Percentiles rank a stretch among this genome's conserved stretches.
Evolutionary conservation across 2,113 vertebrate genomes (phyloP).

Genomic region (Leptocoma aspasia): DNA sequence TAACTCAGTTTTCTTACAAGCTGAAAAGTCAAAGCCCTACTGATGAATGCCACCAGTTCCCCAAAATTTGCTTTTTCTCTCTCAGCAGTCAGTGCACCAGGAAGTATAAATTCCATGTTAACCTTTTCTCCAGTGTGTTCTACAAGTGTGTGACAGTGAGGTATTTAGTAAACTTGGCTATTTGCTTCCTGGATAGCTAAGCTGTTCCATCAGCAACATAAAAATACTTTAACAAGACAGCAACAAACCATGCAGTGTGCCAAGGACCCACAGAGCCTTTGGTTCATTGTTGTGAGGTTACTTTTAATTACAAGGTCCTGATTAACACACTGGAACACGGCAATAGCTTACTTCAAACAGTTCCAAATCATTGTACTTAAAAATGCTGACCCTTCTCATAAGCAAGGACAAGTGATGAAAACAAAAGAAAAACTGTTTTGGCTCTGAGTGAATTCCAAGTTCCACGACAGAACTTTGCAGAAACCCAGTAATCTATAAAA

Average conservation of each 20-base stretch:
- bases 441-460: not conserved
- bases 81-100: not conserved
- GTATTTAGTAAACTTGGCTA: not conserved
- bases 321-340: conserved; percentile 39
- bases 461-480: not conserved
- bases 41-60: not conserved
- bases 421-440: not conserved
- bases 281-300: not conserved
- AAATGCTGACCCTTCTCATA: not conserved
- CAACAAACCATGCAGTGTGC: not conserved
- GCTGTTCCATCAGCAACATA: not conserved
- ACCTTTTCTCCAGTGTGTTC: not conserved
- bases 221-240: not conserved
- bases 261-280: not conserved
- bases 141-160: not conserved
- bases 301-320: conserved; percentile 30
- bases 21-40: not conserved
- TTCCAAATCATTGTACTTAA: not conserved
- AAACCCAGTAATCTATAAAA: not conserved
- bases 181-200: conserved; percentile 15
- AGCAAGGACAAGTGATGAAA: not conserved
- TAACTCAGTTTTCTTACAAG: not conserved
- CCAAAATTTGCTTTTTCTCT: not conserved
- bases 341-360: conserved; percentile 1
- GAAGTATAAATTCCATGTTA: not conserved